These are phyloP conservation scores for Cheilosia urbana DNA, from an alignment of 2,888 invertebrate genomes.

Conservation along the genomic window DNA sequence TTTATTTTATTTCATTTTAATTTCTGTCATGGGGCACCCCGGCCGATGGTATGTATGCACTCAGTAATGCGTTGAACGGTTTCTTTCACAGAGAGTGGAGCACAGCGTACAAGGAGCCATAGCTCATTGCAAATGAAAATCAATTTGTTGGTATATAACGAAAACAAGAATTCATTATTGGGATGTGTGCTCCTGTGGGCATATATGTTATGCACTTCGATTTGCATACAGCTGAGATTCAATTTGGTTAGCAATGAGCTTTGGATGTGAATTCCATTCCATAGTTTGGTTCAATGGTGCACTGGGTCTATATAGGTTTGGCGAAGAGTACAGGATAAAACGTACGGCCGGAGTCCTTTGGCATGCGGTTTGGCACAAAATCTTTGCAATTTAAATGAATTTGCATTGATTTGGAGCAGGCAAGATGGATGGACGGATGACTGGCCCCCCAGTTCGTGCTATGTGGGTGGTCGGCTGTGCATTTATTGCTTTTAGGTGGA, in stretches of 20 bases:
- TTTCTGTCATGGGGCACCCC: constrained; percentile 39
- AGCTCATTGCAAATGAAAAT: constrained; percentile 71
- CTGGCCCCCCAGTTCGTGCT: constrained; percentile 5
- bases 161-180: constrained; percentile 67
- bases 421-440: constrained; percentile 21
- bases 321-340: neutral
- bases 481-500: constrained; percentile 24
- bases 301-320: constrained; percentile 28
- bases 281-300: constrained; percentile 52
- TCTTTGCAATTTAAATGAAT: constrained; percentile 74
- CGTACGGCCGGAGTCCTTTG: constrained; percentile 28
- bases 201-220: constrained; percentile 51
- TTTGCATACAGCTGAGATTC: constrained; percentile 71
- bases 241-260: constrained; percentile 72
- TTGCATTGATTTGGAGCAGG: constrained; percentile 64
- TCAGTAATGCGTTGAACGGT: constrained; percentile 44
- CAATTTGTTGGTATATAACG: constrained; percentile 60
- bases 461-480: constrained; percentile 9
- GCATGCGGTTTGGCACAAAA: constrained; percentile 58
- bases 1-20: constrained; percentile 67
- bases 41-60: neutral
- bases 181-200: constrained; percentile 47
- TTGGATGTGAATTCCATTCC: constrained; percentile 34
- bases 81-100: constrained; percentile 11
- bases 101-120: neutral